Evolutionary conservation across 2,888 invertebrate genomes (phyloP).

Genomic region (Drosophila phalerata): DNA sequence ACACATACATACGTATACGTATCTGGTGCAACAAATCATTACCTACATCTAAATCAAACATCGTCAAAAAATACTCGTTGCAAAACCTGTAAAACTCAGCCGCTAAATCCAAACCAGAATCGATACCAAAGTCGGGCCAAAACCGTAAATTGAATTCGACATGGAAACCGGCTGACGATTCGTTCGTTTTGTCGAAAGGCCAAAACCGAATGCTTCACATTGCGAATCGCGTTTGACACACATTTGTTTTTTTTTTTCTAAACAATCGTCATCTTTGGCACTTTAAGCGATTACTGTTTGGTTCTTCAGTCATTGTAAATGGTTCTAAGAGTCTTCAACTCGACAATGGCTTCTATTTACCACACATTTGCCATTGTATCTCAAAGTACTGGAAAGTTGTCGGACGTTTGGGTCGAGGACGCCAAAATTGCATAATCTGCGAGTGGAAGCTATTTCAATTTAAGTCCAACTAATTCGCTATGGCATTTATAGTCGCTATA

Average conservation of each 20-base stretch:
- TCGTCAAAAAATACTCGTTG: conserved; percentile 15
- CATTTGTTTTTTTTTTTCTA: conserved; percentile 43
- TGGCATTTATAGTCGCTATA: not conserved
- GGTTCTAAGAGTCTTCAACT: conserved; percentile 17
- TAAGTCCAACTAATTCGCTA: not conserved
- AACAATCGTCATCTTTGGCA: conserved; percentile 31
- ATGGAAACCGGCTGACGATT: conserved; percentile 38
- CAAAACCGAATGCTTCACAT: conserved; percentile 58
- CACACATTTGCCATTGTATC: conserved; percentile 17
- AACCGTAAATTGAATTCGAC: conserved; percentile 26
- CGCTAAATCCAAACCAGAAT: conserved; percentile 28
- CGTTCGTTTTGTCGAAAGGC: conserved; percentile 32
- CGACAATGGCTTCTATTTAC: conserved; percentile 14
- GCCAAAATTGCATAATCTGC: conserved; percentile 37
- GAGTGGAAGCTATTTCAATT: conserved; percentile 16
- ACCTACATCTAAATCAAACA: conserved; percentile 19
- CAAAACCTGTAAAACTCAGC: conserved; percentile 31
- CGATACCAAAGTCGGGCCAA: conserved; percentile 29
- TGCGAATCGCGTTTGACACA: conserved; percentile 66
- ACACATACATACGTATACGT: not conserved
- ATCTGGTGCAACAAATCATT: conserved; percentile 49
- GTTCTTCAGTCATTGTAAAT: conserved; percentile 11
- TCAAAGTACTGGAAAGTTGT: conserved; percentile 62
- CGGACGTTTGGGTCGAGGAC: conserved; percentile 44
- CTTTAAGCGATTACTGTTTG: conserved; percentile 18